phyloP scores from a whole-genome alignment of 1,140 invertebrate genomes.

The Laupala kohalensis region DNA sequence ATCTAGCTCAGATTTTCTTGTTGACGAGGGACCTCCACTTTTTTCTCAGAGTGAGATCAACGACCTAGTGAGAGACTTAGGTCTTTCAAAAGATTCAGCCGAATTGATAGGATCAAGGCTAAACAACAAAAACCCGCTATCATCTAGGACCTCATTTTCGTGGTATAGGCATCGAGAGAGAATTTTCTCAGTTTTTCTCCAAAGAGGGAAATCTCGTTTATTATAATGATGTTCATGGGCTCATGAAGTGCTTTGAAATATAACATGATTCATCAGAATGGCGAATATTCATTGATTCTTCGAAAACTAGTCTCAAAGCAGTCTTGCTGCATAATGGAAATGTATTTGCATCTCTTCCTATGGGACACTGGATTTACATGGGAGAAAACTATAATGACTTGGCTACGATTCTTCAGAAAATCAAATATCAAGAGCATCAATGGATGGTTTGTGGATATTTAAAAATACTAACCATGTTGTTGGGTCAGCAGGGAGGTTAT shows the following conservation, averaged over 20 bases:
- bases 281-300: slow-evolving; percentile 18
- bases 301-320: slow-evolving; percentile 17
- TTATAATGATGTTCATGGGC: slow-evolving; percentile 14
- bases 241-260: slow-evolving; percentile 21
- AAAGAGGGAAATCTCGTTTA: slow-evolving; percentile 14
- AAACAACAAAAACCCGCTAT: slow-evolving; percentile 13
- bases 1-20: neutral
- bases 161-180: slow-evolving; percentile 13
- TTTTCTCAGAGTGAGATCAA: slow-evolving; percentile 4
- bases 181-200: slow-evolving; percentile 11
- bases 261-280: slow-evolving; percentile 12
- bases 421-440: slow-evolving; percentile 7
- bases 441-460: slow-evolving; percentile 8
- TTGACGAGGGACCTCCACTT: slow-evolving; percentile 3
- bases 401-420: neutral
- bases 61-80: neutral
- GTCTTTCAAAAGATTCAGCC: slow-evolving; percentile 13
- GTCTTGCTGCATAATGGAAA: slow-evolving; percentile 19
- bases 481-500: slow-evolving; percentile 1
- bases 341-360: slow-evolving; percentile 9
- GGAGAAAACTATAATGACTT: slow-evolving; percentile 9
- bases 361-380: neutral
- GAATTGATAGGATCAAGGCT: slow-evolving; percentile 10
- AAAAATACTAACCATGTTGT: slow-evolving; percentile 8
- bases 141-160: slow-evolving; percentile 12